Conservation (phyloP, 2,888 invertebrate species). For the Phasia obesa region DNA sequence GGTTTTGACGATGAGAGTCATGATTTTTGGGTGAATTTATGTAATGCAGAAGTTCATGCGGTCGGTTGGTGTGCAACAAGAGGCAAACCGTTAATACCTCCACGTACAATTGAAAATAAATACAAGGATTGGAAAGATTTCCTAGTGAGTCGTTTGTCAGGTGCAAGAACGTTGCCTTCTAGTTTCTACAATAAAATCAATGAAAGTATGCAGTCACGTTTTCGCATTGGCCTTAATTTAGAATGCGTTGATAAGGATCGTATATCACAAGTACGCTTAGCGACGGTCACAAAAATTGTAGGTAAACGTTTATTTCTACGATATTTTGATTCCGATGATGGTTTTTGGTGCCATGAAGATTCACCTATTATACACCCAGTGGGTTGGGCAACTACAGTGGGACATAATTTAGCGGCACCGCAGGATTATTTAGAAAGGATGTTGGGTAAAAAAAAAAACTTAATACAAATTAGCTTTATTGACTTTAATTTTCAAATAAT, state of each 20-base stretch:
- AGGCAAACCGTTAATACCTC: constrained; percentile 97
- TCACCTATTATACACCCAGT: constrained; percentile 97
- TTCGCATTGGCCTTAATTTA: constrained; percentile 91
- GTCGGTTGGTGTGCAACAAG: constrained; percentile 99
- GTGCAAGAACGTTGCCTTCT: constrained; percentile 96
- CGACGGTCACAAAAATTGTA: constrained; percentile 93
- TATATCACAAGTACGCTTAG: constrained; percentile 95
- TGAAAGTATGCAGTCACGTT: constrained; percentile 92
- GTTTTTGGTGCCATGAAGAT: constrained; percentile 98
- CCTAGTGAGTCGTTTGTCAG: constrained; percentile 94
- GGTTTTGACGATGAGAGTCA: constrained; percentile 93
- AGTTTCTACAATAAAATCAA: constrained; percentile 95
- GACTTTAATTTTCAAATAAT: neutral
- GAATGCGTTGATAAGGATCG: constrained; percentile 98
- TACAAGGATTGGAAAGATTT: constrained; percentile 98
- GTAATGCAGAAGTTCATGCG: constrained; percentile 96
- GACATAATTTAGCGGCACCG: constrained; percentile 94
- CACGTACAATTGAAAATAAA: constrained; percentile 95
- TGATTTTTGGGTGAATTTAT: constrained; percentile 98
- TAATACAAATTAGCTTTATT: neutral
- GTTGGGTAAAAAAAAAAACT: constrained; percentile 84
- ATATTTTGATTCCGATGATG: constrained; percentile 94
- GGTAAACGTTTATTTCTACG: constrained; percentile 95
- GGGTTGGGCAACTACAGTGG: constrained; percentile 96
- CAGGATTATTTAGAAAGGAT: constrained; percentile 89